Conservation (phyloP, 1,140 invertebrate genomes). For the Diabrotica undecimpunctata region DNA sequence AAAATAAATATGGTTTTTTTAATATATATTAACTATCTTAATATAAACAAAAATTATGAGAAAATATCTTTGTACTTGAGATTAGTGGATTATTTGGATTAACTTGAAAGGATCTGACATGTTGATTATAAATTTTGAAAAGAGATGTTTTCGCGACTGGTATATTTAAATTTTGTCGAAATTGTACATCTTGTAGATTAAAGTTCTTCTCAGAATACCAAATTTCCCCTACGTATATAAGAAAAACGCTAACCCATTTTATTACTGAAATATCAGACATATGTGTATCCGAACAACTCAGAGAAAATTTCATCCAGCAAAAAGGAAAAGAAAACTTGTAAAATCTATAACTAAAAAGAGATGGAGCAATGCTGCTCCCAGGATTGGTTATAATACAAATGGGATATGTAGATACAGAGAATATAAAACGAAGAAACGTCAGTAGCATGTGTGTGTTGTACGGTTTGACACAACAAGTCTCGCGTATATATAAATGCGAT, state of each 20-base stretch:
- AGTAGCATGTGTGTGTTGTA: conserved; percentile 39
- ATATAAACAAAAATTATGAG: no score
- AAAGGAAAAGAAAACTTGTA: conserved; percentile 18
- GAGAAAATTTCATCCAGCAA: conserved; percentile 15
- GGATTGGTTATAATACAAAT: conserved; percentile 46
- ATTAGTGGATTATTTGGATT: no score
- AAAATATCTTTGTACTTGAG: no score
- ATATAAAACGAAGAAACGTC: conserved; percentile 44
- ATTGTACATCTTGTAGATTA: conserved; percentile 5
- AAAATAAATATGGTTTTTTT: no score
- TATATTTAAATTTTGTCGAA: conserved; percentile 3
- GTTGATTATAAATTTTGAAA: no score
- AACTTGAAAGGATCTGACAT: no score
- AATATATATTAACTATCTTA: no score
- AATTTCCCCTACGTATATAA: conserved; percentile 2
- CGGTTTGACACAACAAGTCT: conserved; percentile 20
- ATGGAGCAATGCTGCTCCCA: conserved; percentile 30
- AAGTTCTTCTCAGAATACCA: background rate
- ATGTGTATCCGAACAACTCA: conserved; percentile 2
- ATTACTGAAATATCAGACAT: conserved; percentile 1
- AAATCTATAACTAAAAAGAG: conserved; percentile 38
- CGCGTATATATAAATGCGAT: conserved; percentile 10
- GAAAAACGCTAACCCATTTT: background rate
- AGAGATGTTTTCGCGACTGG: no score
- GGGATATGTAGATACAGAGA: conserved; percentile 46